A percentile compares a stretch with the other conserved stretches of the same genome.
Evolutionary conservation across 92 coral and sea anemone genomes (phyloP).

Genomic region (Zoanthus gigantus): DNA sequence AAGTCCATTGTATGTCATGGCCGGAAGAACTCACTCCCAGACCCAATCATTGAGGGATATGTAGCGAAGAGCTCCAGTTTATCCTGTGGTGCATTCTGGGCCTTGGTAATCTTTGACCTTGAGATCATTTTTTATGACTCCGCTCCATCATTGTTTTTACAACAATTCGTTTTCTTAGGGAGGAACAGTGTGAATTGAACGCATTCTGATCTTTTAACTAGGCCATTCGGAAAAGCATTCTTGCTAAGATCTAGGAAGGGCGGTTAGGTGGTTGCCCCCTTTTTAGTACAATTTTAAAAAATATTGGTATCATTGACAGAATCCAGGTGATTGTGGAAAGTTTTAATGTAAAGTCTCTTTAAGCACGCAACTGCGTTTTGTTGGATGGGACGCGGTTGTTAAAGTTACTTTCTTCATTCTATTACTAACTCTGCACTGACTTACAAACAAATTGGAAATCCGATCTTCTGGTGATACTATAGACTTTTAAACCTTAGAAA

Average conservation of each 20-base stretch:
- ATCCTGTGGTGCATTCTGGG: not conserved
- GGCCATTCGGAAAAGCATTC: conserved; percentile 13
- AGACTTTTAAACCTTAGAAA: conserved; percentile 1
- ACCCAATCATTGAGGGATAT: not conserved
- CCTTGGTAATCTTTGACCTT: not conserved
- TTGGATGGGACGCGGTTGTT: conserved; percentile 35
- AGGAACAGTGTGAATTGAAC: conserved; percentile 48
- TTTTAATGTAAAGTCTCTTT: conserved; percentile 13
- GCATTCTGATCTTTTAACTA: too few species aligned
- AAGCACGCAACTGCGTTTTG: conserved; percentile 42
- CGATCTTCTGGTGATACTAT: conserved; percentile 6
- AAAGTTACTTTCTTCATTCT: conserved; percentile 11
- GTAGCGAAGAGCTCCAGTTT: not conserved
- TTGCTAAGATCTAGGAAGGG: conserved; percentile 44
- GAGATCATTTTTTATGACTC: not conserved
- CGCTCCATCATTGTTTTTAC: conserved; percentile 20
- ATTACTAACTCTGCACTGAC: conserved; percentile 42
- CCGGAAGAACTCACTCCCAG: not conserved
- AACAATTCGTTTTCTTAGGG: conserved; percentile 24
- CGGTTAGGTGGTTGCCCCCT: not conserved
- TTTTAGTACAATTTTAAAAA: conserved; percentile 16
- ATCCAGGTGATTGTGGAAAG: conserved; percentile 41
- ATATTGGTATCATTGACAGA: conserved; percentile 18
- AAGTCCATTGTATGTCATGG: too few species aligned
- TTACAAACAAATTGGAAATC: not conserved